Percentiles rank a stretch among this genome's conserved stretches.
These are phyloP conservation scores for Amphipoea lucens DNA, from an alignment of 2,888 invertebrate species.

Conservation along the genomic window DNA sequence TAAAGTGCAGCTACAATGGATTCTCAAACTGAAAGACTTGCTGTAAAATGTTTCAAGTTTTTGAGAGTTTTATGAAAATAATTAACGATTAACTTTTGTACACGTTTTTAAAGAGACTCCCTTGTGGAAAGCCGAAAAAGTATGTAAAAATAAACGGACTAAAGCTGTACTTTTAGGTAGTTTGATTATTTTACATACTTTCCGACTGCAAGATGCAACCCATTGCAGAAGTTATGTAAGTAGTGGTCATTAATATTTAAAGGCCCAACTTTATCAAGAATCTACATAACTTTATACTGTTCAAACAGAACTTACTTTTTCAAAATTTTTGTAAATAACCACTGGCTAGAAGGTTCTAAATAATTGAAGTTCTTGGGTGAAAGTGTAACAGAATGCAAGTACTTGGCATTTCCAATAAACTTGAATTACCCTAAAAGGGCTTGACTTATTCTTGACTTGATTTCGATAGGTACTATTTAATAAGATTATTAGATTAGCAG, in stretches of 20 bases:
- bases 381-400: conserved; percentile 18
- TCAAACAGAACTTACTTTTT: conserved; percentile 2
- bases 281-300: not conserved
- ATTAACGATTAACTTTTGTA: not conserved
- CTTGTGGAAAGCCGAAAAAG: not conserved
- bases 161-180: not conserved
- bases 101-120: not conserved
- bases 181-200: not conserved
- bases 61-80: not conserved
- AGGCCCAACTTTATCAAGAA: not conserved
- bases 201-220: not conserved
- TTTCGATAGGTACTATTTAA: conserved; percentile 29
- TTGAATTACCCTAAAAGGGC: conserved; percentile 1
- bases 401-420: conserved; percentile 36
- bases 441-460: conserved; percentile 1
- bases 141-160: not conserved
- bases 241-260: not conserved
- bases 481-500: conserved; percentile 40
- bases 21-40: not conserved
- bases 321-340: not conserved
- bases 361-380: not conserved
- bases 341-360: not conserved
- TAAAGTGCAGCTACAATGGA: not conserved
- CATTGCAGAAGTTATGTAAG: not conserved
- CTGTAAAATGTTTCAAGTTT: not conserved